These are phyloP conservation scores for Phyllotreta striolata DNA, from an alignment of 2,888 invertebrate genomes.

Conservation along the genomic window DNA sequence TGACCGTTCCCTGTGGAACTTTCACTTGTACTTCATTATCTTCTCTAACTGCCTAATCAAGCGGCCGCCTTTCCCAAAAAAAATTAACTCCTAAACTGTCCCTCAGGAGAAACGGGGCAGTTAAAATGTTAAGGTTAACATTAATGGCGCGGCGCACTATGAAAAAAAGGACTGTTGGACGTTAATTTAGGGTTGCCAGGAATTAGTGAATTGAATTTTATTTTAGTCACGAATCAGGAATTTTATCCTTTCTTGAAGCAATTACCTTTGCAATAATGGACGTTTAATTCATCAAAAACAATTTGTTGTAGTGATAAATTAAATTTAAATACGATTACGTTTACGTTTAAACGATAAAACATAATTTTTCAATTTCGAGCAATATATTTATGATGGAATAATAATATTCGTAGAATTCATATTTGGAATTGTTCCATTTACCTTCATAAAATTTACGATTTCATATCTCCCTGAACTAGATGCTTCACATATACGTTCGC, in stretches of 20 bases:
- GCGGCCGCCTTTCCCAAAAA: conserved; percentile 23
- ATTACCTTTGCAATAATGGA: too few relatives aligned
- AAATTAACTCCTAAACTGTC: conserved; percentile 23
- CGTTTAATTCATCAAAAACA: too few relatives aligned
- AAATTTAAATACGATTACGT: too few relatives aligned
- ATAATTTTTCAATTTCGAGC: too few relatives aligned
- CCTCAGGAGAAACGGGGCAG: conserved; percentile 9
- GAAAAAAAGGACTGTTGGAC: conserved; percentile 7
- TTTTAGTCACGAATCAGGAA: too few relatives aligned
- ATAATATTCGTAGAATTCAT: neutral
- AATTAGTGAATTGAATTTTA: conserved; percentile 35
- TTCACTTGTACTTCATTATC: conserved; percentile 31
- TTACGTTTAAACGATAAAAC: too few relatives aligned
- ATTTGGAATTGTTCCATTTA: conserved; percentile 7
- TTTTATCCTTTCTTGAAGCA: too few relatives aligned
- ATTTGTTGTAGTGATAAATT: too few relatives aligned
- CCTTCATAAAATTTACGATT: conserved; percentile 6
- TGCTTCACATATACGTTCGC: conserved; percentile 1
- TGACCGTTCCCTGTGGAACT: conserved; percentile 28
- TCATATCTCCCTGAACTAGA: conserved; percentile 3
- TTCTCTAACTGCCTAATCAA: conserved; percentile 29
- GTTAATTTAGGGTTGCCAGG: conserved; percentile 27
- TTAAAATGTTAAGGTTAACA: conserved; percentile 22
- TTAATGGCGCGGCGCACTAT: conserved; percentile 14
- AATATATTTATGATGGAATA: too few relatives aligned